Evolutionary conservation across 1,140 invertebrate genomes (phyloP), one percentile per base, ranked within the genome.

Genomic region (Stratiolaelaps scimitus): DNA sequence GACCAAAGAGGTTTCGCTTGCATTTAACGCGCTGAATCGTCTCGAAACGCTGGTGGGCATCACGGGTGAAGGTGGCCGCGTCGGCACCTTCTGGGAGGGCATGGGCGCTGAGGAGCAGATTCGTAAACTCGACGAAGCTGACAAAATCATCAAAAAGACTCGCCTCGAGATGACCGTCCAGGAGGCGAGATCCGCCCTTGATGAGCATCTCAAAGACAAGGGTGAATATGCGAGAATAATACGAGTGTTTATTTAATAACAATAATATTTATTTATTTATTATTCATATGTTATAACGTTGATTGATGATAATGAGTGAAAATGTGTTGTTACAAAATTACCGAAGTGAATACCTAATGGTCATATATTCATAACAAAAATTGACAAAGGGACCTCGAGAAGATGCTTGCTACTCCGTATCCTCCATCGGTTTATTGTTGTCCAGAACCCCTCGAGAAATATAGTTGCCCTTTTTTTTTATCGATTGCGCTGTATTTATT

Each of bases 81-180:
- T 60, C 20, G 53, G 53, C 15, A 17, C 17, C 1, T 60, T 60
- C 23, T 60, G 53, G 53, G 53, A 60, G 13, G 53, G 26, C 13
- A 60, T 60, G 53, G 23, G 53, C 15, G 53, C 53, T 2, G 53
- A 60, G 34, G 53, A 60, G 53, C 53, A 60, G 10, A 26, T 60
- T 2, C 53, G 53, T 5, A 60, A 60, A 26, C 53, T 60, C 53
- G 34, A 60, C 15, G 53, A 60, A 60, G 53, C 53, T 23, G 53
- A 60, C 26, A 60, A 60, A 26, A 60, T 60, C 13, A 34, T 60
- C 15, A 60, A 60, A 26, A 60, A 23, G 26, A 26, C 13, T 19
- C 53, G 53, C 15, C 20, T 60, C 26, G 53, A 60, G 26, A 19
- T 60, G 15, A 60, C 53, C 15, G 53, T 60, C 1, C 26, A 60